Percentiles rank a stretch among this genome's conserved stretches.
Evolutionary conservation across 2,888 invertebrate genomes (phyloP).

Genomic region (Calliopum simillimum): DNA sequence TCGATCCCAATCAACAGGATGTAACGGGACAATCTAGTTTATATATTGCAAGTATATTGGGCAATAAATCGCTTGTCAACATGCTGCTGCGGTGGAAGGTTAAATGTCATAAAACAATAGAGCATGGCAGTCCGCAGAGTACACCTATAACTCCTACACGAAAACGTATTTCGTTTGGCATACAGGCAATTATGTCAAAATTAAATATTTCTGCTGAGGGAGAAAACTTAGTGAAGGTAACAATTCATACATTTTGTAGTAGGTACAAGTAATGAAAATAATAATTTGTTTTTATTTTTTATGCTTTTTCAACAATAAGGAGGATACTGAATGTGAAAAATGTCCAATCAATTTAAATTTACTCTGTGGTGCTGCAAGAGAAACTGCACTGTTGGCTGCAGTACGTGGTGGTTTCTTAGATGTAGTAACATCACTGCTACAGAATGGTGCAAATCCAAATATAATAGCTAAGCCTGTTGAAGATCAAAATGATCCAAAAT

Average conservation of each 20-base stretch:
- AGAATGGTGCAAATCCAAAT: constrained; percentile 86
- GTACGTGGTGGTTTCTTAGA: constrained; percentile 81
- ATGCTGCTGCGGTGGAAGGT: constrained; percentile 80
- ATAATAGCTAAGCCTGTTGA: constrained; percentile 70
- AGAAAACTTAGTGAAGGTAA: constrained; percentile 66
- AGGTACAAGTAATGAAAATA: constrained; percentile 26
- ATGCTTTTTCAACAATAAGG: constrained; percentile 33
- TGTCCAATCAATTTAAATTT: constrained; percentile 81
- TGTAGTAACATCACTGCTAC: constrained; percentile 77
- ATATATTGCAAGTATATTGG: constrained; percentile 88
- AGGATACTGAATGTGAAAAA: constrained; percentile 63
- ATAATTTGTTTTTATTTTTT: neutral
- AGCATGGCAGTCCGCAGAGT: constrained; percentile 52
- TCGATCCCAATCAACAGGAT: constrained; percentile 92
- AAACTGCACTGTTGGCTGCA: constrained; percentile 87
- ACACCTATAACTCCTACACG: constrained; percentile 70
- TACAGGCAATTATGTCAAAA: constrained; percentile 88
- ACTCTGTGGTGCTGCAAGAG: constrained; percentile 80
- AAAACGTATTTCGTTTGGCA: constrained; percentile 85
- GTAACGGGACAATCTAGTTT: constrained; percentile 91
- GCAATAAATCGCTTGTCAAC: constrained; percentile 82
- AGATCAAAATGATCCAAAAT: constrained; percentile 67
- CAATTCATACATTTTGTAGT: constrained; percentile 31
- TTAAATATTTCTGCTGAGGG: constrained; percentile 75
- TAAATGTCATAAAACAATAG: constrained; percentile 67